Evolutionary conservation across 2,888 invertebrate species (phyloP).

Genomic region (Noctua comes): DNA sequence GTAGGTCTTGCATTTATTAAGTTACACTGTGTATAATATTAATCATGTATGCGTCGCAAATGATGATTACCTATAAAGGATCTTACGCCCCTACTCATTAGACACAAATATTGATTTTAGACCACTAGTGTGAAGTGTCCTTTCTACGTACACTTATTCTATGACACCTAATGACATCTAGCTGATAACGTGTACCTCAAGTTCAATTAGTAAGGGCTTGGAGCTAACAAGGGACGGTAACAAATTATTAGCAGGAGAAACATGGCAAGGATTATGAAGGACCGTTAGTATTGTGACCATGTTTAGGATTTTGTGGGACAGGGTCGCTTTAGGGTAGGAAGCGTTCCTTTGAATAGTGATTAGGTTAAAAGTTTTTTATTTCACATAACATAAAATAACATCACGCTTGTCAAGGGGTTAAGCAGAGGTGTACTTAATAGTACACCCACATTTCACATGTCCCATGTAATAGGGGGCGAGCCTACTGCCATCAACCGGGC

Average conservation of each 20-base stretch:
- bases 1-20: too few relatives aligned
- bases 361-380: background rate
- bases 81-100: background rate
- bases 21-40: too few relatives aligned
- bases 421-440: too few relatives aligned
- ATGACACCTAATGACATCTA: constrained; percentile 20
- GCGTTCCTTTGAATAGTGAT: background rate
- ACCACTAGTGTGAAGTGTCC: background rate
- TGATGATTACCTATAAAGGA: background rate
- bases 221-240: constrained; percentile 40
- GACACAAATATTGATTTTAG: background rate
- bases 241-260: constrained; percentile 47
- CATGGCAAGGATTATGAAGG: constrained; percentile 34
- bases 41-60: too few relatives aligned
- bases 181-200: constrained; percentile 38
- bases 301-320: constrained; percentile 1
- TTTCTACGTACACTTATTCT: constrained; percentile 17
- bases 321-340: background rate
- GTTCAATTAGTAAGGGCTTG: constrained; percentile 50
- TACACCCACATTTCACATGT: too few relatives aligned
- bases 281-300: constrained; percentile 30
- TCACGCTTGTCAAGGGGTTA: too few relatives aligned
- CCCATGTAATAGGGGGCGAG: too few relatives aligned
- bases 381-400: too few relatives aligned
- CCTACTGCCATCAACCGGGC: too few relatives aligned